Conservation (phyloP, 2,113 vertebrate species). For the Siniperca knerii region DNA sequence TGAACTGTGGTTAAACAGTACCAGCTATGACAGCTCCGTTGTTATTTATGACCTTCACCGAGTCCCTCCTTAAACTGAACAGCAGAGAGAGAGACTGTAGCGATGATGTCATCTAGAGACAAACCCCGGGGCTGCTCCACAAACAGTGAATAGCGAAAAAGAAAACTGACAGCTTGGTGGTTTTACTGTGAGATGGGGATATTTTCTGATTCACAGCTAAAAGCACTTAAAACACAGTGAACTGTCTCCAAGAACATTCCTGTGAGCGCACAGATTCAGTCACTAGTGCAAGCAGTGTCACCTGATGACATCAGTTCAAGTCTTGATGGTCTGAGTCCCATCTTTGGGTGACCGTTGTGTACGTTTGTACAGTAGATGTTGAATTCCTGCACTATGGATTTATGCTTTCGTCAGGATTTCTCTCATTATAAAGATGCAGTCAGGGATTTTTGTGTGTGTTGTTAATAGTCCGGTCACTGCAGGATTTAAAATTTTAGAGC, state of each 20-base stretch:
- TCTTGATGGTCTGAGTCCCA: neutral
- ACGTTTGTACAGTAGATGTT: no score
- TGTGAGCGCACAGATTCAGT: neutral
- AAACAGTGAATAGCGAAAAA: neutral
- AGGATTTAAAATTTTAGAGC: no score
- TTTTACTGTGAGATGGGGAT: neutral
- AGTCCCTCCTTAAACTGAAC: no score
- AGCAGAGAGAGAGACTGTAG: no score
- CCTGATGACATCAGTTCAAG: neutral
- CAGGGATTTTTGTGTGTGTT: no score
- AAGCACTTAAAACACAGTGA: neutral
- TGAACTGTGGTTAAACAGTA: slow-evolving; percentile 7
- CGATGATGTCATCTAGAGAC: no score
- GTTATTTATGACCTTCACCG: neutral
- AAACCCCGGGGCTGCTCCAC: neutral
- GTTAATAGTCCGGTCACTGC: no score
- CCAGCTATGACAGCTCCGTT: slow-evolving; percentile 1
- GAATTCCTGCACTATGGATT: no score
- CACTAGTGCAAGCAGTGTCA: neutral
- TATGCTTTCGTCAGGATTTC: no score
- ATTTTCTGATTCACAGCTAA: neutral
- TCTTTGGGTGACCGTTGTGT: neutral
- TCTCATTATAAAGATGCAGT: no score
- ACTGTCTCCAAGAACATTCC: neutral
- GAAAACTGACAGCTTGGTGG: neutral